Evolutionary conservation across 1,140 invertebrate genomes (phyloP).

Genomic region (Drosophila biarmipes): DNA sequence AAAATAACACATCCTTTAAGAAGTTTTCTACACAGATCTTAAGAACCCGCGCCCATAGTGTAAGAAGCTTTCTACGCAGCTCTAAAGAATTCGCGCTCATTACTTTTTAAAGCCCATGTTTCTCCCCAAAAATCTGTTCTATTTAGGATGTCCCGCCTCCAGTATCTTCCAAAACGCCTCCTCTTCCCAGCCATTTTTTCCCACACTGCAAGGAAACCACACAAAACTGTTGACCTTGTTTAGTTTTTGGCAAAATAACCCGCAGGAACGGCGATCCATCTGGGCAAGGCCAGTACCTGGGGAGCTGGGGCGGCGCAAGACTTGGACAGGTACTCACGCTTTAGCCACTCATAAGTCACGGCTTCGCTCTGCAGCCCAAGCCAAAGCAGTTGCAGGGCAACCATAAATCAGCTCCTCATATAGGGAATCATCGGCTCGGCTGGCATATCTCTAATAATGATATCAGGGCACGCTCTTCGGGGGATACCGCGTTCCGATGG

Average conservation of each 20-base stretch:
- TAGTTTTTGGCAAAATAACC: slow-evolving; percentile 39
- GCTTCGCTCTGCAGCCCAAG: slow-evolving; percentile 40
- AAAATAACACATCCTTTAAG: too few relatives aligned
- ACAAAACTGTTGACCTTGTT: slow-evolving; percentile 74
- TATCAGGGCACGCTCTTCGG: slow-evolving; percentile 30
- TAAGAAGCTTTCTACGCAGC: neutral
- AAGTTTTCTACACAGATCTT: too few relatives aligned
- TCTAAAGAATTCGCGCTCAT: neutral
- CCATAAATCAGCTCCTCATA: slow-evolving; percentile 43
- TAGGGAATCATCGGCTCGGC: slow-evolving; percentile 3
- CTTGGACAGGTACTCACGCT: slow-evolving; percentile 50
- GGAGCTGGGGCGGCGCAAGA: slow-evolving; percentile 8
- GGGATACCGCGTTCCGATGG: slow-evolving; percentile 9
- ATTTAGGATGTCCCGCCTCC: slow-evolving; percentile 8
- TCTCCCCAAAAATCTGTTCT: slow-evolving; percentile 10
- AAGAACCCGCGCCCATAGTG: too few relatives aligned
- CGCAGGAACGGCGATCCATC: slow-evolving; percentile 43
- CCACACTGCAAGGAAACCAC: slow-evolving; percentile 64
- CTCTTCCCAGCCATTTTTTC: slow-evolving; percentile 42
- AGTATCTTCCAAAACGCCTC: slow-evolving; percentile 30
- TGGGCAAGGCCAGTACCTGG: slow-evolving; percentile 51
- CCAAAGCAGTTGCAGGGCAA: slow-evolving; percentile 9
- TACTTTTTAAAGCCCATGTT: neutral
- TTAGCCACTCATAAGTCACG: slow-evolving; percentile 75
- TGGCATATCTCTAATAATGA: slow-evolving; percentile 43